These are phyloP conservation scores for Octodonta nipae DNA, from an alignment of 2,888 invertebrate species.

Conservation along the genomic window DNA sequence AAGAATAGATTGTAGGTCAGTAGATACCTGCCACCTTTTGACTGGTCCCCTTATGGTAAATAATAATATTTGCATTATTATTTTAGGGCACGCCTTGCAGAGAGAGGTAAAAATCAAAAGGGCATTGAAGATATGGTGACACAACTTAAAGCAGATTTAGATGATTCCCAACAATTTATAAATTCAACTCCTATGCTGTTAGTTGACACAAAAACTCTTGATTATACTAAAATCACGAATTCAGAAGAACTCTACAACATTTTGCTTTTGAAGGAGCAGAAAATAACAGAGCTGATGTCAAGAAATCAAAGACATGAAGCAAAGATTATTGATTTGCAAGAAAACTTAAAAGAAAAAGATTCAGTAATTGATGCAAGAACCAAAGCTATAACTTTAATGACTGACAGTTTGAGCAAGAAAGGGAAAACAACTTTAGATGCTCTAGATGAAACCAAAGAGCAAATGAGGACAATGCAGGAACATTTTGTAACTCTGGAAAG, in stretches of 20 bases:
- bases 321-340: slow-evolving; percentile 66
- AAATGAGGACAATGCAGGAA: slow-evolving; percentile 70
- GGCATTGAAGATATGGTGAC: slow-evolving; percentile 41
- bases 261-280: slow-evolving; percentile 48
- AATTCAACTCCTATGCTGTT: slow-evolving; percentile 26
- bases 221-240: slow-evolving; percentile 28
- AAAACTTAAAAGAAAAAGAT: slow-evolving; percentile 69
- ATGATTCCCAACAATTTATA: slow-evolving; percentile 36
- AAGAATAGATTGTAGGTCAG: too few relatives aligned
- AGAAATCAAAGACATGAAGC: slow-evolving; percentile 63
- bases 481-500: slow-evolving; percentile 58
- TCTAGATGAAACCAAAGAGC: slow-evolving; percentile 65
- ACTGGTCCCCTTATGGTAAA: background rate
- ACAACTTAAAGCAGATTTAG: slow-evolving; percentile 41
- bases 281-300: slow-evolving; percentile 50
- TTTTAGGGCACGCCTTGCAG: slow-evolving; percentile 37
- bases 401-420: slow-evolving; percentile 57
- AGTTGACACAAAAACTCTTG: slow-evolving; percentile 23
- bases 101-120: slow-evolving; percentile 39
- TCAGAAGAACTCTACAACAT: slow-evolving; percentile 33
- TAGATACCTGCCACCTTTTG: too few relatives aligned
- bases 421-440: slow-evolving; percentile 56
- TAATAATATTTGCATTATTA: background rate
- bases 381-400: slow-evolving; percentile 62
- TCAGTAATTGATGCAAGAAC: slow-evolving; percentile 71